These are phyloP conservation scores for Scaptomyza reducta DNA, from an alignment of 2,888 invertebrate species.

Conservation along the genomic window DNA sequence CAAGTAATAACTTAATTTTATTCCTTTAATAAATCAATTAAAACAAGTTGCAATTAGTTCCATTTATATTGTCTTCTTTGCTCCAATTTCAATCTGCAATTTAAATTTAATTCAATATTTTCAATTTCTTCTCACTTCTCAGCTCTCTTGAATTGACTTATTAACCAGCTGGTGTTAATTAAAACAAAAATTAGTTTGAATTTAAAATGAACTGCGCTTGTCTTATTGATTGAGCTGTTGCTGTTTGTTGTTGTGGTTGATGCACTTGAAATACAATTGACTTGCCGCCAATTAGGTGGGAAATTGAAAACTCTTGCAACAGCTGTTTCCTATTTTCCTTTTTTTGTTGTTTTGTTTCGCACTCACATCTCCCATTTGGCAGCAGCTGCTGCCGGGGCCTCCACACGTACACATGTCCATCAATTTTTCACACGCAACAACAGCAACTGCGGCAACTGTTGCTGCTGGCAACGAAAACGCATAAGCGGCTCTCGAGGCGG, in stretches of 20 bases:
- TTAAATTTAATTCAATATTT: not conserved
- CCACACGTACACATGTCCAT: slow-evolving; percentile 60
- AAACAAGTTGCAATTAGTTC: not conserved
- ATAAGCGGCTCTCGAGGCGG: slow-evolving; percentile 61
- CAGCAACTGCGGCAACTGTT: slow-evolving; percentile 28
- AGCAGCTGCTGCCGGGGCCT: slow-evolving; percentile 44
- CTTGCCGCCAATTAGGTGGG: slow-evolving; percentile 68
- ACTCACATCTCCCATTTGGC: slow-evolving; percentile 2
- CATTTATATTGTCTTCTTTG: not conserved
- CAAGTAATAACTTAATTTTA: no score
- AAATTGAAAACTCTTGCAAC: slow-evolving; percentile 49
- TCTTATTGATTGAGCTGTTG: not conserved
- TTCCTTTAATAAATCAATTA: no score
- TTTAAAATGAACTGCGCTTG: slow-evolving; percentile 5
- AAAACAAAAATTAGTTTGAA: not conserved
- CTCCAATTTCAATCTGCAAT: not conserved
- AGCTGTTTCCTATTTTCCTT: slow-evolving; percentile 23
- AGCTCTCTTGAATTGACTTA: no score
- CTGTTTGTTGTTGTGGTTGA: slow-evolving; percentile 7
- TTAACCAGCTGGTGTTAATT: not conserved
- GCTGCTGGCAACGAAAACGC: slow-evolving; percentile 57
- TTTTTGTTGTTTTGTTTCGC: not conserved
- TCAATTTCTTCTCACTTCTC: no score
- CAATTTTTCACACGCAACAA: slow-evolving; percentile 56
- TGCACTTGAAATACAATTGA: slow-evolving; percentile 52